Conservation (phyloP, 2,888 invertebrate genomes). For the Phaonia tiefii region DNA sequence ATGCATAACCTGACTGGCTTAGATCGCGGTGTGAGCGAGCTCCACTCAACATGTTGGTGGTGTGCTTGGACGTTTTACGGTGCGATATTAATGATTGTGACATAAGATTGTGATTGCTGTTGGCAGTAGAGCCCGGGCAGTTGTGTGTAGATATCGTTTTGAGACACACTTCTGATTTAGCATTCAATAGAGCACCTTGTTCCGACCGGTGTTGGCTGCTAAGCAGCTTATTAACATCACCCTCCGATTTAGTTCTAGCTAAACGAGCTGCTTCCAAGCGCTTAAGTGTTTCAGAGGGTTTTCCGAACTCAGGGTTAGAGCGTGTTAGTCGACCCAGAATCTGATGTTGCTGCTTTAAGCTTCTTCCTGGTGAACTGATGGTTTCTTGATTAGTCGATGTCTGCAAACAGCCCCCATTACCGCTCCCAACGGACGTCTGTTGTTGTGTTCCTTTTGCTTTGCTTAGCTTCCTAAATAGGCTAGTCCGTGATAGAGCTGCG, state of each 20-base stretch:
- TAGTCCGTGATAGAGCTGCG: constrained; percentile 59
- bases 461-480: constrained; percentile 54
- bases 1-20: constrained; percentile 71
- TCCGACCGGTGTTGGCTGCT: constrained; percentile 68
- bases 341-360: constrained; percentile 69
- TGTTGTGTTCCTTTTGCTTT: constrained; percentile 53
- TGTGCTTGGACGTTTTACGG: constrained; percentile 5
- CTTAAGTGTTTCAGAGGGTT: constrained; percentile 63
- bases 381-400: constrained; percentile 42
- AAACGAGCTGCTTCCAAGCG: constrained; percentile 68
- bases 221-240: constrained; percentile 74
- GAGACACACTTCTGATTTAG: constrained; percentile 79
- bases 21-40: constrained; percentile 78
- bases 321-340: constrained; percentile 71
- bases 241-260: constrained; percentile 78
- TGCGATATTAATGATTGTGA: constrained; percentile 12
- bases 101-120: constrained; percentile 30
- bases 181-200: constrained; percentile 73
- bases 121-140: constrained; percentile 64
- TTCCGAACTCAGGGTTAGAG: constrained; percentile 73
- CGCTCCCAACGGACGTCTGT: constrained; percentile 47
- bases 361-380: constrained; percentile 34
- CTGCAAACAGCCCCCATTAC: constrained; percentile 33
- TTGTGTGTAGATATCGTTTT: constrained; percentile 78
- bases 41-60: constrained; percentile 71